Conservation (phyloP, 1,140 invertebrate species). For the Mamestra configurata region DNA sequence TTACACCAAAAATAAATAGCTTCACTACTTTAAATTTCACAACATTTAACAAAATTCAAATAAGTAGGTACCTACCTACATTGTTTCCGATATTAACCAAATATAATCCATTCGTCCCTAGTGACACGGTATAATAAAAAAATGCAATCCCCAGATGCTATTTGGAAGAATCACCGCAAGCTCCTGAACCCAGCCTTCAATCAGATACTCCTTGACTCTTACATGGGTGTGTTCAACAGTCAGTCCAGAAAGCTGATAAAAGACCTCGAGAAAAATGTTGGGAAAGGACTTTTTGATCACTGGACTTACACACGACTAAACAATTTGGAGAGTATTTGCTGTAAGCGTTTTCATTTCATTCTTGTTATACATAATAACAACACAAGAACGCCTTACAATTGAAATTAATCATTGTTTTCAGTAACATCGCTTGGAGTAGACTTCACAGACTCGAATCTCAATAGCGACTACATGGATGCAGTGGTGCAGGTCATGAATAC, state of each 20-base stretch:
- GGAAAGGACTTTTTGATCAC: slow-evolving; percentile 91
- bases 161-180: slow-evolving; percentile 83
- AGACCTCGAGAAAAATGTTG: slow-evolving; percentile 89
- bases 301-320: slow-evolving; percentile 93
- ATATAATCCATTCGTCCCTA: background rate
- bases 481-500: slow-evolving; percentile 70
- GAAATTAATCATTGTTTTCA: slow-evolving; percentile 47
- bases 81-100: background rate
- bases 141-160: slow-evolving; percentile 64
- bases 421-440: slow-evolving; percentile 76
- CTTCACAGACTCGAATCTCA: slow-evolving; percentile 69
- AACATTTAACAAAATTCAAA: too few relatives aligned
- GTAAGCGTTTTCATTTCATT: slow-evolving; percentile 88
- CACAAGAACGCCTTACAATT: background rate
- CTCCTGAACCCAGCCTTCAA: slow-evolving; percentile 97
- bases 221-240: slow-evolving; percentile 94
- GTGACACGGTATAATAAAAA: too few relatives aligned
- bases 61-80: too few relatives aligned
- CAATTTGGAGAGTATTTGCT: slow-evolving; percentile 95
- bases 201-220: slow-evolving; percentile 95
- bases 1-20: too few relatives aligned
- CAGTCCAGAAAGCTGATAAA: slow-evolving; percentile 91
- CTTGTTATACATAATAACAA: background rate
- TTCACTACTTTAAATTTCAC: too few relatives aligned
- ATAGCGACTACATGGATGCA: slow-evolving; percentile 69